Base-by-base conservation (phyloP, 2,888 invertebrate species). In the Geotrupes spiniger region DNA sequence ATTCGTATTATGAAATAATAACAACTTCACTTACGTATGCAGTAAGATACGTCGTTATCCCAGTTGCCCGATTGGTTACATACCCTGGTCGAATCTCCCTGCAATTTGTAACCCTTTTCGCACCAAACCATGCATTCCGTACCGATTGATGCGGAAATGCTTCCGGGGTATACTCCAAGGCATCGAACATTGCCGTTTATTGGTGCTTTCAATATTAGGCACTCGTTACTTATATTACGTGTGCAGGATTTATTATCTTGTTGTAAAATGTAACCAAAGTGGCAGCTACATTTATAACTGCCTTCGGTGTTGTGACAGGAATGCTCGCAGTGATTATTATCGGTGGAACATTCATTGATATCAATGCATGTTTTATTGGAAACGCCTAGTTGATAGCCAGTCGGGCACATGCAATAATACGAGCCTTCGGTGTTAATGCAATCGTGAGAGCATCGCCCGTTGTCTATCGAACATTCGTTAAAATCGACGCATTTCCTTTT, bases 361-460 rank as follows among this genome's bases (percentile, higher is more conserved):
- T 77, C 77, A 25, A 64, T 66, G 51, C 77, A 77, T 21, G 78
- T 76, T 38, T 57, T 54, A 39, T 66, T 65, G 45, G 75, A 76
- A 0, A 67, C 70, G 6, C 64, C 59, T 4, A 79, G 58, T n/a
- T 71, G 60, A 51, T 73, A 78, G 2, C 77, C 83, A 1, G 63
- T 52, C 8, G 76, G 77, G 60, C 84, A 85, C 10, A 71, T 66
- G 59, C 84, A 84, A 36, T 69, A 65, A 43, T 70, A 74, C 16
- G 76, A 69, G 1, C 79, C 80, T 9, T 74, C 73, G 2, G 71
- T 68, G 47, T 80, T 78, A 39, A 73, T 66, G 61, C 87, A 87
- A 12, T 75, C 73, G 47, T 85, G 84, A 2, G 79, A 78, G 63
- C 86, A 87, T 25, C 79, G 80, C 1, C 81, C 82, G 52, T 82